Base-by-base conservation (phyloP, 2,797 vertebrate genomes). In the Gobio occitaniae region DNA sequence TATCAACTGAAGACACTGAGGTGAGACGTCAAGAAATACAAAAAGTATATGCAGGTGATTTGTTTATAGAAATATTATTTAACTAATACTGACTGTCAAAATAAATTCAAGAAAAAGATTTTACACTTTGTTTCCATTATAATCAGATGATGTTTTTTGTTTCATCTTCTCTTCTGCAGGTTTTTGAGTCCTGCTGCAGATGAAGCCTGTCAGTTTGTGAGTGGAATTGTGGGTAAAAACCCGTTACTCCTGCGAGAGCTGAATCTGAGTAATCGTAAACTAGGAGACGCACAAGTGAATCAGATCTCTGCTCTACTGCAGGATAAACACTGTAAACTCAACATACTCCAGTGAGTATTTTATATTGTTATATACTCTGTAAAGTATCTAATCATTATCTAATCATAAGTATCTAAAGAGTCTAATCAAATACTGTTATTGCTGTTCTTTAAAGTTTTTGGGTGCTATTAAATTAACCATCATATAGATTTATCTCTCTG, bases 211-310 rank as follows among this genome's bases (percentile, higher is more conserved):
- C 41, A 25, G 6, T 48, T 1, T 48, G 21, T 48, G 12, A 48
- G 0, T 0, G 0, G n/a, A 25, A 0, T 71, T 71, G 6, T 74
- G 25, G 25, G 25, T 52, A 3, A 19, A 50, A 74, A 74, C 47
- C 47, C 48, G 0, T 74, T 74, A 74, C 47, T 52, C 8, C 7
- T 1, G 47, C 29, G 1, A 19, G 48, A 74, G 1, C 25, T 71
- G 21, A 48, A 71, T 71, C 44, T 71, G 44, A 48, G n/a, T 48
- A 21, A 0, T 2, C 0, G 0, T 71, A 0, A 71, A 47, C 21
- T 71, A 9, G 69, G 0, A 25, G 69, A 71, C 69, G 0, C 69
- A 71, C 0, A 0, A 0, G 41, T 71, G 12, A 71, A 47, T 0
- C 0, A 16, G 69, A 0, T 71, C 1, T 0, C 41, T 71, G 69